These are phyloP conservation scores for Syngnathoides biaculeatus DNA, from an alignment of 2,113 vertebrate genomes.

Conservation along the genomic window DNA sequence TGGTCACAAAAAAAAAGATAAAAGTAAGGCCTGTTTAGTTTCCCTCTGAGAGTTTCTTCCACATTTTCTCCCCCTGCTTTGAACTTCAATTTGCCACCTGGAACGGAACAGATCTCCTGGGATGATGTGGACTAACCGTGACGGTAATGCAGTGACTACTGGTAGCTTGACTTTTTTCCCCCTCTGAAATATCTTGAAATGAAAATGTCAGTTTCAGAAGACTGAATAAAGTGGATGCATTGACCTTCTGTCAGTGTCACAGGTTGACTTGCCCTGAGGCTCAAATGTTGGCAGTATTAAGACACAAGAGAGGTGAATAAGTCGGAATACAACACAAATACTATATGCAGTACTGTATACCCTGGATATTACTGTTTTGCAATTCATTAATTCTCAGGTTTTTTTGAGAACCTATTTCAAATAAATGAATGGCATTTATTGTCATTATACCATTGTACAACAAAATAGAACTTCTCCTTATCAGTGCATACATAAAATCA, in stretches of 20 bases:
- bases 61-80: background rate
- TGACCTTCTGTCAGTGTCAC: no score
- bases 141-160: background rate
- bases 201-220: background rate
- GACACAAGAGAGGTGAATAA: background rate
- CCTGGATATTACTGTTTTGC: no score
- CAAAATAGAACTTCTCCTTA: no score
- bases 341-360: no score
- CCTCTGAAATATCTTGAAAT: background rate
- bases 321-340: conserved; percentile 7
- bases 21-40: background rate
- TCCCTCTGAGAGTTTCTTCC: background rate
- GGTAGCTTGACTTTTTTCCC: background rate
- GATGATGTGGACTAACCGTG: background rate
- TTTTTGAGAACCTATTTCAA: no score
- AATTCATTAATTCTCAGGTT: no score
- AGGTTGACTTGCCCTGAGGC: no score
- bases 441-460: no score
- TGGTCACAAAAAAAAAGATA: background rate
- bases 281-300: no score
- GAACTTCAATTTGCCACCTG: background rate
- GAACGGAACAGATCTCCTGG: background rate
- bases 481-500: no score
- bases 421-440: no score
- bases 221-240: background rate